Base-by-base conservation (phyloP, 2,113 vertebrate genomes). In the Stegastes partitus region DNA sequence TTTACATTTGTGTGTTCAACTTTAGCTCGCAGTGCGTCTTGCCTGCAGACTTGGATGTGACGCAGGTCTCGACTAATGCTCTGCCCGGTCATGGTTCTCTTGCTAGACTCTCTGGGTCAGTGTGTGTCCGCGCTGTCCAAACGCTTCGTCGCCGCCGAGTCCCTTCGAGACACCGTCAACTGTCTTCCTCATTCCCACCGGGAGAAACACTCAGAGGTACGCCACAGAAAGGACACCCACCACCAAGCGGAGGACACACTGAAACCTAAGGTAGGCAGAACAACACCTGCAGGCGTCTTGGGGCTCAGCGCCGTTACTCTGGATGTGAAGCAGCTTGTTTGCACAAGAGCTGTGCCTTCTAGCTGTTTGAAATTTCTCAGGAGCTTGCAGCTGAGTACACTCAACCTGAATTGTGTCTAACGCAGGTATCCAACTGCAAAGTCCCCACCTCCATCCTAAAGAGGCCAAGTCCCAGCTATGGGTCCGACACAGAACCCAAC, bases 361-460 rank as follows among this genome's bases (percentile, higher is more conserved):
- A 31, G 31, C 15, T 58, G 18, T 68, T 68, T 59, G 21, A 68
- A 37, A 15, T 54, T 14, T 26, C 16, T 31, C 22, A 8, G 5
- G 31, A 71, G 25, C 22, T 25, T 67, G 14, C n/a, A 55, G 18
- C 10, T 57, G 3, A 47, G 5, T 34, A 2, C 49, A 42, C 6
- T 79, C 10, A 70, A 55, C 15, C 16, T 63, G 12, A 63, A 8
- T 23, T 77, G 19, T 74, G 9, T 73, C 34, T 77, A 2, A 72
- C 34, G 42, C 51, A 95, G 95, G 86, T 88, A 19, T 82, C 76
- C 68, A 92, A 84, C 58, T 74, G 88, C 79, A 96, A 86, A 89
- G 81, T 64, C 42, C 98, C 95, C 70, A 91, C 94, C 64, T 98
- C 98, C 8, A 99, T 99, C 88, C 89, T 99, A 72, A 96, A 94